These are phyloP conservation scores for Pristionchus exspectatus DNA, from an alignment of 2,888 invertebrate genomes.

Conservation along the genomic window DNA sequence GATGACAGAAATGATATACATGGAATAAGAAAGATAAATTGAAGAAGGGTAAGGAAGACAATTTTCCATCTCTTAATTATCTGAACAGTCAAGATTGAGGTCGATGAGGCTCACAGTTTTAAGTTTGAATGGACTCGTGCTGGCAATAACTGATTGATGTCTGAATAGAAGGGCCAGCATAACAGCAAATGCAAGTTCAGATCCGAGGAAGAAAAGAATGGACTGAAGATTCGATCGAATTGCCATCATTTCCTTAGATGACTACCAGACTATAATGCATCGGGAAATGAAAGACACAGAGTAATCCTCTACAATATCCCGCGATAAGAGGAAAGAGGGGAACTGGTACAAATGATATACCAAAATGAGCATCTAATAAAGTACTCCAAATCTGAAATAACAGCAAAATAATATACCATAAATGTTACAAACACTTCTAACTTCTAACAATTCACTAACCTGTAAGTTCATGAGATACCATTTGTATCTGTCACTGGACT, in stretches of 20 bases:
- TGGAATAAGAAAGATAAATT: neutral
- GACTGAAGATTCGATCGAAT: neutral
- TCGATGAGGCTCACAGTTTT: neutral
- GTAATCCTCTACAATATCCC: neutral
- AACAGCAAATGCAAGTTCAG: slow-evolving; percentile 9
- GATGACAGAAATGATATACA: neutral
- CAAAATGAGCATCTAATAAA: neutral
- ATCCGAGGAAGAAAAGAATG: slow-evolving; percentile 7
- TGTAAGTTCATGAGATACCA: slow-evolving; percentile 13
- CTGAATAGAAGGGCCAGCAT: slow-evolving; percentile 4
- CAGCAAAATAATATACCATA: too few relatives aligned
- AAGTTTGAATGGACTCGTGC: neutral
- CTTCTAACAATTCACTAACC: neutral
- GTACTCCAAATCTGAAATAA: neutral
- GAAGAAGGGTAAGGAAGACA: neutral
- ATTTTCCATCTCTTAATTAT: neutral
- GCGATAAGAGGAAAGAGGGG: neutral
- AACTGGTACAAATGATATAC: neutral
- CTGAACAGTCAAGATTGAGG: neutral
- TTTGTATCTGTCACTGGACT: neutral
- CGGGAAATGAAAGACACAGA: neutral
- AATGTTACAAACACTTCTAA: neutral
- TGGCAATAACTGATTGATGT: neutral
- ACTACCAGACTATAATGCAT: slow-evolving; percentile 3
- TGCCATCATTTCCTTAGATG: neutral